phyloP scores from a whole-genome alignment of 2,888 invertebrate genomes.

The Ganaspis brasiliensis region DNA sequence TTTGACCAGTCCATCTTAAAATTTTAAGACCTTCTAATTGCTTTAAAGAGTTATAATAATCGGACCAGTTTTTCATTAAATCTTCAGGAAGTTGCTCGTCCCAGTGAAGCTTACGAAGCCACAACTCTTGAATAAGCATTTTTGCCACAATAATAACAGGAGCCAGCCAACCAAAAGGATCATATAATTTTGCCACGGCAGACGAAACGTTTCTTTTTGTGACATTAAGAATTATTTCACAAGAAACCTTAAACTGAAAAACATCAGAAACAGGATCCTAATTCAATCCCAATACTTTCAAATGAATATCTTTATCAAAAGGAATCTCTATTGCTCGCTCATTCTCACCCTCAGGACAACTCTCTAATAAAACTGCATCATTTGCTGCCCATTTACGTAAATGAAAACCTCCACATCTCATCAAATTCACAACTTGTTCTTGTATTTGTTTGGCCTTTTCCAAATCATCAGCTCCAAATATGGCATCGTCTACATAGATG shows the following conservation, averaged over 20 bases:
- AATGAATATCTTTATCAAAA: not conserved
- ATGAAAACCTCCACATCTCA: slow-evolving; percentile 33
- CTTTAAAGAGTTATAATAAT: not conserved
- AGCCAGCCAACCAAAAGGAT: slow-evolving; percentile 45
- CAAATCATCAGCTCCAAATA: slow-evolving; percentile 45
- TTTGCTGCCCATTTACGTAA: slow-evolving; percentile 56
- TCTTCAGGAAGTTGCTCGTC: slow-evolving; percentile 35
- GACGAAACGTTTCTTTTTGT: not conserved
- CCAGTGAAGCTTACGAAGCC: slow-evolving; percentile 35
- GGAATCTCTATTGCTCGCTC: slow-evolving; percentile 38
- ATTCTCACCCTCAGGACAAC: slow-evolving; percentile 35
- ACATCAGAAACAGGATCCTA: slow-evolving; percentile 3
- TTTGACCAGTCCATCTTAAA: not conserved
- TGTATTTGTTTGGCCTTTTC: not conserved
- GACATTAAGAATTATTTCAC: not conserved
- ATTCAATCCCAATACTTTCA: slow-evolving; percentile 29
- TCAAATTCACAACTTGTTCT: slow-evolving; percentile 22
- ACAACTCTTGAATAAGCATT: not conserved
- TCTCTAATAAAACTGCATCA: not conserved
- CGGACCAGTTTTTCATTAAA: slow-evolving; percentile 20
- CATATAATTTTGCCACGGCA: slow-evolving; percentile 41
- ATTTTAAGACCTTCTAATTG: too few relatives aligned
- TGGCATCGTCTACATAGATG: slow-evolving; percentile 51
- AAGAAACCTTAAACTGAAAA: not conserved
- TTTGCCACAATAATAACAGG: not conserved